Conservation (phyloP, 2,888 invertebrate genomes). For the Colostygia pectinataria region DNA sequence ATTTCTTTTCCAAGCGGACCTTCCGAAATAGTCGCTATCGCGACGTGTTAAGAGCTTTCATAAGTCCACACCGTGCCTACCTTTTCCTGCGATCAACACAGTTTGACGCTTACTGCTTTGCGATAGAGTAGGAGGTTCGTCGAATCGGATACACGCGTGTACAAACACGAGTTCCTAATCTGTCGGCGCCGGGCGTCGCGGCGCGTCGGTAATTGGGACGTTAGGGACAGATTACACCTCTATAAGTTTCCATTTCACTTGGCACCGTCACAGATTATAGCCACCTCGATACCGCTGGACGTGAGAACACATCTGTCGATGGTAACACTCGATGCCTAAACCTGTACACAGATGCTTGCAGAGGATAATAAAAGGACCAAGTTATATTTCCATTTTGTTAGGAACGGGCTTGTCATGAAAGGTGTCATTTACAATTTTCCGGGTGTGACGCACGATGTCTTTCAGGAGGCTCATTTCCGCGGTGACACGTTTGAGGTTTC, state of each 20-base stretch:
- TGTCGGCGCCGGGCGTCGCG: conserved; percentile 10
- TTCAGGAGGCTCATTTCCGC: not conserved
- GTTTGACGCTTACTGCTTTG: not conserved
- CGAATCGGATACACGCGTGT: conserved; percentile 2
- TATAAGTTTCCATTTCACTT: conserved; percentile 15
- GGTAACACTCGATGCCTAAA: no score
- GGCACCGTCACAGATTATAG: conserved; percentile 3
- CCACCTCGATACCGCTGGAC: not conserved
- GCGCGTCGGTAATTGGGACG: conserved; percentile 17
- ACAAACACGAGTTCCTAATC: conserved; percentile 14
- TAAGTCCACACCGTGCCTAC: not conserved
- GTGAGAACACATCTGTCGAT: not conserved
- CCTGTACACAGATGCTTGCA: no score
- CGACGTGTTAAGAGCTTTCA: conserved; percentile 8
- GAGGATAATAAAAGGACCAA: no score
- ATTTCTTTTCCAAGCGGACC: not conserved
- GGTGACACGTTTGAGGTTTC: not conserved
- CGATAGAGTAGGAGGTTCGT: not conserved
- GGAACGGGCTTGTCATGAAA: not conserved
- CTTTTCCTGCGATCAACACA: not conserved
- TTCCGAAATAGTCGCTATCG: conserved; percentile 2
- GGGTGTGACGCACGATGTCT: no score
- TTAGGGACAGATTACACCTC: conserved; percentile 19
- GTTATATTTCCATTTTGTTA: no score
- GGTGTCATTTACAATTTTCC: no score